phyloP scores from a whole-genome alignment of 2,797 vertebrate species.

The Hyperoplus lanceolatus region DNA sequence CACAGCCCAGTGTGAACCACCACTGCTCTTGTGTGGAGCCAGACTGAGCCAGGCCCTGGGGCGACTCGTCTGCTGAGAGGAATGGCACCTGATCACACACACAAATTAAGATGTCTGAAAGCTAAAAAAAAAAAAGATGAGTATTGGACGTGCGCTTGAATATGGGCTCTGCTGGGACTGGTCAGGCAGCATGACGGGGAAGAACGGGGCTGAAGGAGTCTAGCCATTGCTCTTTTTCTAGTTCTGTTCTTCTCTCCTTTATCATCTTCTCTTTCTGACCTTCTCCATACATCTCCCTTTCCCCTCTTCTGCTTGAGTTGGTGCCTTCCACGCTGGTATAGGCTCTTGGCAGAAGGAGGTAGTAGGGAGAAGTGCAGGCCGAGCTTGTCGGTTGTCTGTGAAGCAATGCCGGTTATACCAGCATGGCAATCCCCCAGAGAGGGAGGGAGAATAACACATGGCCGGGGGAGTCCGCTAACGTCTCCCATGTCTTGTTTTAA shows the following conservation, averaged over 20 bases:
- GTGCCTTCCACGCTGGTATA: constrained; percentile 60
- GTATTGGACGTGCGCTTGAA: constrained; percentile 45
- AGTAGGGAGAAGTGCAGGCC: constrained; percentile 47
- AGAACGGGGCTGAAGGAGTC: constrained; percentile 51
- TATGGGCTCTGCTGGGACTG: constrained; percentile 14
- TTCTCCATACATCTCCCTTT: constrained; percentile 19
- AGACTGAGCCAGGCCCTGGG: constrained; percentile 50
- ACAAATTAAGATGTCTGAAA: constrained; percentile 56
- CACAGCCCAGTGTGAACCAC: constrained; percentile 53
- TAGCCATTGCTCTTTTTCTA: constrained; percentile 22
- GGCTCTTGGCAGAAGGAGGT: constrained; percentile 59
- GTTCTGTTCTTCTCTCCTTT: constrained; percentile 21
- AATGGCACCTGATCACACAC: constrained; percentile 62
- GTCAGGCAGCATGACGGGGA: constrained; percentile 46
- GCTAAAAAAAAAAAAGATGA: constrained; percentile 48
- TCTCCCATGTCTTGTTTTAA: constrained; percentile 66
- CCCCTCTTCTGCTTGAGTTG: constrained; percentile 33
- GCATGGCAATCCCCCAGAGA: constrained; percentile 42
- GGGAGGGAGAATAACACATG: constrained; percentile 29
- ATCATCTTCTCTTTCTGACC: constrained; percentile 8
- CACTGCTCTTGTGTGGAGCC: constrained; percentile 45
- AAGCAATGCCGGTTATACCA: constrained; percentile 50
- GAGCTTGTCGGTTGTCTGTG: constrained; percentile 65
- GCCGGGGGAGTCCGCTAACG: constrained; percentile 38
- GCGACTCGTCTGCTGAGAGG: constrained; percentile 49